These are phyloP conservation scores for Noctua janthe DNA, from an alignment of 2,888 invertebrate species.

Conservation along the genomic window DNA sequence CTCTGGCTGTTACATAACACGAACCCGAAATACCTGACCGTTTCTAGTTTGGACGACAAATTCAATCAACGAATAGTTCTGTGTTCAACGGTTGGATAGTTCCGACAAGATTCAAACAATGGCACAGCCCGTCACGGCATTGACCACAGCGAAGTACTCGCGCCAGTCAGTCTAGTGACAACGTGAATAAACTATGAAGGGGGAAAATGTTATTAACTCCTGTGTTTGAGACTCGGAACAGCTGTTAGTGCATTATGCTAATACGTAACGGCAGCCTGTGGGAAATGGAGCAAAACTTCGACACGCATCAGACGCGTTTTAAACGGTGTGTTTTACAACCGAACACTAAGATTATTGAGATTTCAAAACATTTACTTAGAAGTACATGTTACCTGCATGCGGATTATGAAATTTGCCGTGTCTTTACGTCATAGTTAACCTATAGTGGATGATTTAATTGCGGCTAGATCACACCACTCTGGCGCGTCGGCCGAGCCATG, in stretches of 20 bases:
- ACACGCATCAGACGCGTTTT: constrained; percentile 25
- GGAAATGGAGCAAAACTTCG: constrained; percentile 55
- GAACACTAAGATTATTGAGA: constrained; percentile 22
- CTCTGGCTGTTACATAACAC: constrained; percentile 19
- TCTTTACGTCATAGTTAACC: constrained; percentile 3
- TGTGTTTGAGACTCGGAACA: constrained; percentile 37
- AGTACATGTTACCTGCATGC: constrained; percentile 8
- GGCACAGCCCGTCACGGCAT: constrained; percentile 74
- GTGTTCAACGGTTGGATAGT: constrained; percentile 65
- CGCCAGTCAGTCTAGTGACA: constrained; percentile 72
- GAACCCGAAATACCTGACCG: constrained; percentile 52
- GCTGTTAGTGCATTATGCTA: constrained; percentile 48
- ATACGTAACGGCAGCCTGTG: constrained; percentile 35
- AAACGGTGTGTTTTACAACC: constrained; percentile 33
- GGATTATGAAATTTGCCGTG: constrained; percentile 40
- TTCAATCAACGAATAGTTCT: constrained; percentile 52
- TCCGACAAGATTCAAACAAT: constrained; percentile 70
- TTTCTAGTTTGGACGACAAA: constrained; percentile 37
- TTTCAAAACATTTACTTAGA: constrained; percentile 39
- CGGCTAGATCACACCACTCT: constrained; percentile 13
- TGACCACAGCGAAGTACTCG: constrained; percentile 68
- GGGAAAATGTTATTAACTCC: constrained; percentile 52
- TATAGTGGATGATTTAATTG: constrained; percentile 14
- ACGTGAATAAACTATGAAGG: constrained; percentile 43
- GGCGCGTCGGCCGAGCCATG: not conserved